Conservation (phyloP, 2,113 vertebrate species). For the Gymnocephalus cernua region DNA sequence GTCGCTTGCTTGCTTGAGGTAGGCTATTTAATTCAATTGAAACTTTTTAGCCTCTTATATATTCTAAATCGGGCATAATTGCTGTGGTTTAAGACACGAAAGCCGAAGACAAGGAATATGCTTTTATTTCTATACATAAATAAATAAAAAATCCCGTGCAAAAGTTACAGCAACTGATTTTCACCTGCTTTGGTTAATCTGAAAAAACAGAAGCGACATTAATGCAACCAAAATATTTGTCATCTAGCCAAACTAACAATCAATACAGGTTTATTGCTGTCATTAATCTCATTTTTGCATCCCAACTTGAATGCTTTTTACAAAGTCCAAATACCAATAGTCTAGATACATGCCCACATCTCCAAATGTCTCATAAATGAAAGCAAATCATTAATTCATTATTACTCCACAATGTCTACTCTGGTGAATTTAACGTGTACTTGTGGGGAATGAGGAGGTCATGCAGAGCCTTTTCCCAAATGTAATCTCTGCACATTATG, state of each 20-base stretch:
- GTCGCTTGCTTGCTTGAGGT: not conserved
- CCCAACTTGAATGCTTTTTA: not conserved
- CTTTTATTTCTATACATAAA: not conserved
- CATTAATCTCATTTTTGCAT: not conserved
- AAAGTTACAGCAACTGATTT: conserved; percentile 1
- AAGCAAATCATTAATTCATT: not conserved
- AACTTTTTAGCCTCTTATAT: not conserved
- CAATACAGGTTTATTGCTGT: not conserved
- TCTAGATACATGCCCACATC: not conserved
- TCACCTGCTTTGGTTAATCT: not conserved
- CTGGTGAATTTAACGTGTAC: not conserved
- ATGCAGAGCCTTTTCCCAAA: not conserved
- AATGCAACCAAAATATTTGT: not conserved
- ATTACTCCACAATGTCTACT: not conserved
- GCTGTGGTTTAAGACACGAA: not conserved
- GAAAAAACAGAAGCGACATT: not conserved
- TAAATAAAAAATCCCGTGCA: not conserved
- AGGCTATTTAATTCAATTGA: not conserved
- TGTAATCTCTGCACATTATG: not conserved
- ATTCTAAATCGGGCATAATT: not conserved
- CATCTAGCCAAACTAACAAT: not conserved
- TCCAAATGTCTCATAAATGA: not conserved
- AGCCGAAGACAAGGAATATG: not conserved
- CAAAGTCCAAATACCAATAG: not conserved
- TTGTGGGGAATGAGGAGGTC: not conserved